phyloP scores from a whole-genome alignment of 2,797 vertebrate genomes.

The Gymnocypris eckloni region DNA sequence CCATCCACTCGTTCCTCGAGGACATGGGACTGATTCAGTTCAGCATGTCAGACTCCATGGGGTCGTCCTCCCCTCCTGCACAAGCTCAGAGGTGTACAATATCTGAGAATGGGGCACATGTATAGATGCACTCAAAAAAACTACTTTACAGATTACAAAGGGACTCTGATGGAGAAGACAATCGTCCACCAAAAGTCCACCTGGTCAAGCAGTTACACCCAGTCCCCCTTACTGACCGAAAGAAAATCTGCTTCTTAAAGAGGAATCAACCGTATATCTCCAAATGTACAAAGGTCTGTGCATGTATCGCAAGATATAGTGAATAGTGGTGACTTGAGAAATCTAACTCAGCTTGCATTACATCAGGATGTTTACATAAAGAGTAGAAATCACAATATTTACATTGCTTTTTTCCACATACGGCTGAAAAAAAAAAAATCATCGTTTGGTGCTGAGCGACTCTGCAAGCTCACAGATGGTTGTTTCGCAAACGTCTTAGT shows the following conservation, averaged over 20 bases:
- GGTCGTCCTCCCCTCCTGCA: slow-evolving; percentile 61
- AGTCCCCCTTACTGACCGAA: slow-evolving; percentile 50
- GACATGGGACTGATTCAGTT: slow-evolving; percentile 83
- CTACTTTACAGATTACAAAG: slow-evolving; percentile 68
- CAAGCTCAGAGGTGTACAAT: slow-evolving; percentile 60
- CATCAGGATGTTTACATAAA: slow-evolving; percentile 72
- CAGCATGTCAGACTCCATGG: slow-evolving; percentile 84
- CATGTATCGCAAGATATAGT: slow-evolving; percentile 68
- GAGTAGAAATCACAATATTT: slow-evolving; percentile 83
- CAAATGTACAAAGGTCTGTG: slow-evolving; percentile 61
- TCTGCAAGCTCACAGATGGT: not conserved
- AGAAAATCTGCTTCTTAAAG: slow-evolving; percentile 24
- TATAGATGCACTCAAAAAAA: slow-evolving; percentile 67
- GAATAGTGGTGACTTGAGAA: slow-evolving; percentile 63
- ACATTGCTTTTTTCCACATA: slow-evolving; percentile 82
- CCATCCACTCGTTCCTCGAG: slow-evolving; percentile 82
- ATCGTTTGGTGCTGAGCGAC: slow-evolving; percentile 63
- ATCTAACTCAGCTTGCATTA: slow-evolving; percentile 72
- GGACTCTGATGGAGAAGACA: slow-evolving; percentile 62
- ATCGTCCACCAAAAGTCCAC: slow-evolving; percentile 65
- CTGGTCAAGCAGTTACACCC: slow-evolving; percentile 59
- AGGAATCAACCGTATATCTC: slow-evolving; percentile 43
- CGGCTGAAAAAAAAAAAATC: slow-evolving; percentile 75
- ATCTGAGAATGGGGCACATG: slow-evolving; percentile 60
- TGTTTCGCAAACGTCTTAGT: slow-evolving; percentile 49